Evolutionary conservation across 2,797 vertebrate species (phyloP), one percentile per base, ranked within the genome.

Genomic region (Danio choprae): DNA sequence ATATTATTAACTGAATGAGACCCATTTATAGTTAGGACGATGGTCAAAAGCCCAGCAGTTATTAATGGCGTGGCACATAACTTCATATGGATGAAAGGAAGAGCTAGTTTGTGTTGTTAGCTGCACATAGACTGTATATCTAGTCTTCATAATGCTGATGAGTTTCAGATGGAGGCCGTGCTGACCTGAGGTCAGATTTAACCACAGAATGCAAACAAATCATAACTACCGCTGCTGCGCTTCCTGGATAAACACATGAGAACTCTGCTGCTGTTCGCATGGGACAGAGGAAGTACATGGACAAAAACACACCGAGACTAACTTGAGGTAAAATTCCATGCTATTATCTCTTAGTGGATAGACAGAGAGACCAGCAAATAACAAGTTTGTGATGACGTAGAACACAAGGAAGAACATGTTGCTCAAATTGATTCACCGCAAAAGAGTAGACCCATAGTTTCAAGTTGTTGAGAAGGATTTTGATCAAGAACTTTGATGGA

Each of bases 291-390:
- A 89, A 64, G 51, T 82, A 83, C 72, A 65, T 53, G 44, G 81
- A 83, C 77, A 29, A 81, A 69, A 84, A 64, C 60, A 63, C 76
- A 56, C 79, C 58, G 67, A 51, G 10, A 1, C 60, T 60, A 53
- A 64, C 59, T 58, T 8, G 0, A 8, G 3, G 22, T 29, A 20
- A 53, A 5, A 20, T 40, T 75, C 4, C 9, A 74, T 7, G 84
- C 36, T 6, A 83, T 84, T 90, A 90, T 92, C 91, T 86, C 36
- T 88, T 88, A 89, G 84, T 46, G 68, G 82, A 51, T n/a, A 69
- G 67, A 79, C 84, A 82, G 86, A 87, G 90, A 90, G 88, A 90
- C 91, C 82, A n/a, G 8, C 0, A 56, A 12, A 29, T 48, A 29
- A 29, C 1, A 29, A 29, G 29, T 29, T 29, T 29, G 29, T 29